Base-by-base conservation (phyloP, 2,888 invertebrate genomes). In the Aleiodes alternator region DNA sequence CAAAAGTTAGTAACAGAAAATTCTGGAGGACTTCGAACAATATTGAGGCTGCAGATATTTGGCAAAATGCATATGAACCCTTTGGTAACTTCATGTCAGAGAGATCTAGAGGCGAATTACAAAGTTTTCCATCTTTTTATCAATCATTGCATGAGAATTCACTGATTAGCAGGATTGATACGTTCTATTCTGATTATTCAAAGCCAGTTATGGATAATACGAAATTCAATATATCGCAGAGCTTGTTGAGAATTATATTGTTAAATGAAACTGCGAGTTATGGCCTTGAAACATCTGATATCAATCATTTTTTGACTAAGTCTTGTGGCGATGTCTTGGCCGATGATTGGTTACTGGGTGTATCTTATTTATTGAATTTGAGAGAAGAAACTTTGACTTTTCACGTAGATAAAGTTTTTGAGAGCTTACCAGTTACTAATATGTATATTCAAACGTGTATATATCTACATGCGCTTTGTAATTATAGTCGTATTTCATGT, bases 341-440 rank as follows among this genome's bases (percentile, higher is more conserved):
- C 16, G 90, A 91, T 82, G 93, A 93, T 80, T 90, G 91, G 81
- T 85, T 89, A 1, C 85, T 92, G 55, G 91, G 92, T 12, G 84
- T 93, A 76, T 89, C 91, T 1, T 91, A 91, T 83, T 88, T 93
- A 23, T 81, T 92, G 75, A 90, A 90, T 69, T 80, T 92, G 43
- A 84, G 89, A 34, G 68, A 12, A 7, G 23, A 68, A 9, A 9
- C 43, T 6, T 43, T 43, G 9, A 43, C 82, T 43, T 64, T 75
- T 9, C 81, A 81, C 38, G 80, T 82, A 56, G 80, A 83, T 59
- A 80, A 84, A 73, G 72, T 85, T 48, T 86, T 89, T 73, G 73
- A 78, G 12, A 83, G 84, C 64, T 81, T 89, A 8, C 82, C 86
- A n/a, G 76, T 81, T 71, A 84, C 79, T 11, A 80, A 85, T 51